These are phyloP conservation scores for Macrobrachium rosenbergii DNA, from an alignment of 1,140 invertebrate species.

Conservation along the genomic window DNA sequence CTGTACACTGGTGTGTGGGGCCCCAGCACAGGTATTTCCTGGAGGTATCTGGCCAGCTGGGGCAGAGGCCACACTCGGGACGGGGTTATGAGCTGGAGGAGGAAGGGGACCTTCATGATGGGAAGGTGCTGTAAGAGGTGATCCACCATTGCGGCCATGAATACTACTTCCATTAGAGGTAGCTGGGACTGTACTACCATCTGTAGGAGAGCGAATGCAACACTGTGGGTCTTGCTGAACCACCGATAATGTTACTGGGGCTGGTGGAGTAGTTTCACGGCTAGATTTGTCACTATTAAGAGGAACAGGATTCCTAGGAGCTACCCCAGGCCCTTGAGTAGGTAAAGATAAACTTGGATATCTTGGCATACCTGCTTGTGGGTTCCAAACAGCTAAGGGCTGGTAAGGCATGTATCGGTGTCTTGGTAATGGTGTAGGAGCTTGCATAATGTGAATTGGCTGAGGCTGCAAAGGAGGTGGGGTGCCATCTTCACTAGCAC, in stretches of 20 bases:
- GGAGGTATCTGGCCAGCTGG: constrained; percentile 45
- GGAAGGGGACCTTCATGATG: constrained; percentile 47
- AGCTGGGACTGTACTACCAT: constrained; percentile 34
- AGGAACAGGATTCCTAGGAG: constrained; percentile 48
- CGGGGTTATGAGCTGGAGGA: constrained; percentile 41
- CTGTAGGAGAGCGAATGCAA: constrained; percentile 40
- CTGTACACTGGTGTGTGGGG: constrained; percentile 47
- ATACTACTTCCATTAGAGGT: constrained; percentile 28
- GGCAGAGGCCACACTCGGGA: constrained; percentile 44
- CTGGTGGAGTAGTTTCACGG: constrained; percentile 53
- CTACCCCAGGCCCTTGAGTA: constrained; percentile 32
- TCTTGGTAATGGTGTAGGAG: constrained; percentile 43
- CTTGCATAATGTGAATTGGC: constrained; percentile 49
- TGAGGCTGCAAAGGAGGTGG: constrained; percentile 58
- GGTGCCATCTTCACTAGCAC: constrained; percentile 58
- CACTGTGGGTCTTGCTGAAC: constrained; percentile 48
- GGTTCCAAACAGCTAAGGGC: constrained; percentile 37
- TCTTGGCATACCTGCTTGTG: constrained; percentile 40
- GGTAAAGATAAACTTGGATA: constrained; percentile 49
- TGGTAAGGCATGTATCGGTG: constrained; percentile 56
- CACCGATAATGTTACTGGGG: constrained; percentile 41
- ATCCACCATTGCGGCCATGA: constrained; percentile 54
- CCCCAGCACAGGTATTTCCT: constrained; percentile 35
- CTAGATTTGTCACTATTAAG: constrained; percentile 49
- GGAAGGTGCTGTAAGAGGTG: constrained; percentile 42